Percentiles rank a stretch among this genome's conserved stretches.
phyloP scores from a whole-genome alignment of 2,888 invertebrate species.

The Oscheius sp. region DNA sequence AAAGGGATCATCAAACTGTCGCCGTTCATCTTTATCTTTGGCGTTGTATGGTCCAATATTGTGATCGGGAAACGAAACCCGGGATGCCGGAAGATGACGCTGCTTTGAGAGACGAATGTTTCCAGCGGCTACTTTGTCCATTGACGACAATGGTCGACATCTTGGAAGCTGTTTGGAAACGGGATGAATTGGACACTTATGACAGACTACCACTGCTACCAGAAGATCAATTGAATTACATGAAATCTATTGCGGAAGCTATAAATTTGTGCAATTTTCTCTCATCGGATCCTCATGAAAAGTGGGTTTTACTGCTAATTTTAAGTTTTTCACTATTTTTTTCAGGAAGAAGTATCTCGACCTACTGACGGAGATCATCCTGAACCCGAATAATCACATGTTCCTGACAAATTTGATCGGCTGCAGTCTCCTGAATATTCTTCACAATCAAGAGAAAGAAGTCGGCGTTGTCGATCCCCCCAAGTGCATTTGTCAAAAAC shows the following conservation, averaged over 20 bases:
- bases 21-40: neutral
- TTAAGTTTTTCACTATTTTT: neutral
- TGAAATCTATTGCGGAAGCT: neutral
- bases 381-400: neutral
- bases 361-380: neutral
- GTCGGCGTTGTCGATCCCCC: too few species aligned
- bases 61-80: neutral
- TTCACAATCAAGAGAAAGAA: neutral
- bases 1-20: neutral
- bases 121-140: neutral
- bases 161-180: neutral
- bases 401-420: neutral
- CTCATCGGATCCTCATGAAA: neutral
- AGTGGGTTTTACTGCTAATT: neutral
- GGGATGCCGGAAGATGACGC: neutral
- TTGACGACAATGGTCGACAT: neutral
- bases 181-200: neutral
- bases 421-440: neutral
- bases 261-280: neutral
- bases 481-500: neutral
- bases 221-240: neutral
- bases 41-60: neutral
- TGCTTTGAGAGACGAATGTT: neutral
- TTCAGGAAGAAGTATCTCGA: neutral
- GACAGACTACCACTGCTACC: neutral